phyloP scores from a whole-genome alignment of 2,113 vertebrate genomes.

The Andinoacara biseriatus region DNA sequence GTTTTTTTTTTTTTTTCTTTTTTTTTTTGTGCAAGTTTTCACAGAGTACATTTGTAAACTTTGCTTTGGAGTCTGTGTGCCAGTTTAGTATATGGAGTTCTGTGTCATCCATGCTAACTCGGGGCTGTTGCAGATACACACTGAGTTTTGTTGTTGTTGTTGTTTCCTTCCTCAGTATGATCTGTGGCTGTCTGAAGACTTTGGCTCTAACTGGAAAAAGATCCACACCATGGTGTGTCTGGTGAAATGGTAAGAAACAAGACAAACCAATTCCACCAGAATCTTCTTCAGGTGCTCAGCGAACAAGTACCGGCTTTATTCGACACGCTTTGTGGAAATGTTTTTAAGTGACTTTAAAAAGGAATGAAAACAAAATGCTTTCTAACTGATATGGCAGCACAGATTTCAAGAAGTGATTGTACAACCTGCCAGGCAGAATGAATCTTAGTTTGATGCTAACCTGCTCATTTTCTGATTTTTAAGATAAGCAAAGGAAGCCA shows the following conservation, averaged over 20 bases:
- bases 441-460: neutral
- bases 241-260: conserved; percentile 89
- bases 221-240: conserved; percentile 88
- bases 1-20: too few species aligned
- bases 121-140: neutral
- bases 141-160: neutral
- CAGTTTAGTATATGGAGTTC: neutral
- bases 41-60: conserved; percentile 24
- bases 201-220: conserved; percentile 86
- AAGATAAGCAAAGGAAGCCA: neutral
- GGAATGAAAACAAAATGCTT: neutral
- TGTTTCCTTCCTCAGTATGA: conserved; percentile 80
- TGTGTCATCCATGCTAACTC: neutral
- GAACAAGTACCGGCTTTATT: neutral
- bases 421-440: neutral
- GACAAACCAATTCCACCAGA: neutral
- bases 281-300: neutral
- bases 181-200: conserved; percentile 90
- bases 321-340: neutral
- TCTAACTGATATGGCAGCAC: neutral
- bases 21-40: too few species aligned
- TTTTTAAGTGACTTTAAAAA: neutral
- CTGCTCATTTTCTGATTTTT: fast-evolving
- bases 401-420: conserved; percentile 5
- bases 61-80: neutral